A percentile compares a stretch with the other conserved stretches of the same genome.
Evolutionary conservation across 2,113 vertebrate species (phyloP).

Genomic region (Pygoscelis adeliae): DNA sequence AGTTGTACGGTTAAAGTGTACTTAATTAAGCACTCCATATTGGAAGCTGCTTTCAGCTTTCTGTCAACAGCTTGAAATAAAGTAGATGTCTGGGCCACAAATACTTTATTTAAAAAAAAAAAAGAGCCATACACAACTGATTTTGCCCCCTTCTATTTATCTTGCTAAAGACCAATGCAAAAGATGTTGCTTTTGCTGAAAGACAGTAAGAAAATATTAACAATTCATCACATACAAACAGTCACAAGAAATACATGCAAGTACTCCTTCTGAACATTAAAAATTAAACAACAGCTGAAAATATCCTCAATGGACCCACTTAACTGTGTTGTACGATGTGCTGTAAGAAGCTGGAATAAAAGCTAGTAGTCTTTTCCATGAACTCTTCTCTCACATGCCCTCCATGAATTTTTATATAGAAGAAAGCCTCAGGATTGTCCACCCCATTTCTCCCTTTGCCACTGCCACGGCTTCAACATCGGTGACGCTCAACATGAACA

Average conservation of each 20-base stretch:
- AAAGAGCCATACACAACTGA: neutral
- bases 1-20: neutral
- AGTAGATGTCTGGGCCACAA: neutral
- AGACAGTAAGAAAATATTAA: neutral
- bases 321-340: accelerated
- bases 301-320: neutral
- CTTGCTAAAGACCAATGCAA: neutral
- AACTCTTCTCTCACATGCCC: neutral
- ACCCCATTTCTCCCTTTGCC: neutral
- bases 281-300: neutral
- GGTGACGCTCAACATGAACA: accelerated
- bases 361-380: neutral
- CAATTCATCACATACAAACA: neutral
- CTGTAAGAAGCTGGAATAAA: neutral
- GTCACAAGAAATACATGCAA: neutral
- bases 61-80: neutral
- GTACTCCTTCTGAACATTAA: neutral
- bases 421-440: neutral
- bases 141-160: neutral
- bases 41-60: neutral
- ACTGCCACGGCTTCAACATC: neutral
- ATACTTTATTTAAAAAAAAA: neutral
- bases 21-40: neutral
- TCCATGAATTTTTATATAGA: accelerated
- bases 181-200: neutral